These are phyloP conservation scores for human DNA, from an alignment of 2,113 vertebrate genomes.

Conservation along the genomic window DNA sequence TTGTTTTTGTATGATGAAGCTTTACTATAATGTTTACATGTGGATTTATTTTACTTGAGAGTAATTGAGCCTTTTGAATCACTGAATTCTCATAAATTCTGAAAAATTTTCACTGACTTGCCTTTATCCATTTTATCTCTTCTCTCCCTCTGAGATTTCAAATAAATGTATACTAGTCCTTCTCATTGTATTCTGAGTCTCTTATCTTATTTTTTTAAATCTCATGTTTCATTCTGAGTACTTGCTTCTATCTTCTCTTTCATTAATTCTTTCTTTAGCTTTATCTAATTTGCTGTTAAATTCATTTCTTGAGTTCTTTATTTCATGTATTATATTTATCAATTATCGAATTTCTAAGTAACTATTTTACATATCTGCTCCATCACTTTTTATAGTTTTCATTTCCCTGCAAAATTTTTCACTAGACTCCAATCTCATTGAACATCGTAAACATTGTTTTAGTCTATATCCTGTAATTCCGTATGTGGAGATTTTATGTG, in stretches of 20 bases:
- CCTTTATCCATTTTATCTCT: background rate
- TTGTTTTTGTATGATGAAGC: background rate
- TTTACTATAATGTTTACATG: background rate
- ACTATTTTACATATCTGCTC: background rate
- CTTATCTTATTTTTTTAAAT: background rate
- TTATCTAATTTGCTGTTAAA: conserved; percentile 11
- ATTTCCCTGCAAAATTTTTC: background rate
- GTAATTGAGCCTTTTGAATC: background rate
- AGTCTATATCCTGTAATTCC: background rate
- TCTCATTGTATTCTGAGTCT: background rate
- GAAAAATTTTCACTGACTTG: background rate
- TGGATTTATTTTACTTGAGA: background rate
- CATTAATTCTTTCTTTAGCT: conserved; percentile 1
- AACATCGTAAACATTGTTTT: background rate
- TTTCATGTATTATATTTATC: background rate
- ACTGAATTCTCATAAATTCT: background rate
- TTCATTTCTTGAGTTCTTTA: background rate
- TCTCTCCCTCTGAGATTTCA: background rate
- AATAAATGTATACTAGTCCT: background rate
- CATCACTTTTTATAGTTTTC: conserved; percentile 28
- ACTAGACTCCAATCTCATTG: background rate
- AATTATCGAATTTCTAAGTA: background rate
- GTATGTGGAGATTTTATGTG: background rate
- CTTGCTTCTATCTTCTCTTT: background rate
- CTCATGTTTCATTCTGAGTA: background rate